Evolutionary conservation across 2,113 vertebrate species (phyloP).

Genomic region (Connochaetes taurinus): DNA sequence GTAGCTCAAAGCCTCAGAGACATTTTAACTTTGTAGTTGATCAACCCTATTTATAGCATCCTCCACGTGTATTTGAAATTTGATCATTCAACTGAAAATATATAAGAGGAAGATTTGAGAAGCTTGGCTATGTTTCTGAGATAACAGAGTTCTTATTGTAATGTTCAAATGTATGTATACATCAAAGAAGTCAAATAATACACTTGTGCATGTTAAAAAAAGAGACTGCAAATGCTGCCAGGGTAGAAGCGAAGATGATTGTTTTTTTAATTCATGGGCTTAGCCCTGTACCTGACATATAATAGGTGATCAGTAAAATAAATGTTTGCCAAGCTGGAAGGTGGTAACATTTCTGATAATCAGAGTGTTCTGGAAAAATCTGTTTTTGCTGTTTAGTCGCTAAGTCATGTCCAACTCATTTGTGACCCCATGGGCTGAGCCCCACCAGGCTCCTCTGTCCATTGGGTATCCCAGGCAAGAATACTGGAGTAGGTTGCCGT

Average conservation of each 20-base stretch:
- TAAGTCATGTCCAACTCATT: not conserved
- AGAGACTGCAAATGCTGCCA: not conserved
- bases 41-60: not conserved
- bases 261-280: not conserved
- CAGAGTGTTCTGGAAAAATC: not conserved
- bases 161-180: not conserved
- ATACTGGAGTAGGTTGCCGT: not conserved
- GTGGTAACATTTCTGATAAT: not conserved
- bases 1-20: not conserved
- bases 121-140: not conserved
- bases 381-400: not conserved
- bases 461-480: not conserved
- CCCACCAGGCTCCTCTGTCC: not conserved
- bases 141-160: not conserved
- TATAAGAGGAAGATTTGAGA: not conserved
- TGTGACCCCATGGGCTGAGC: not conserved
- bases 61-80: not conserved
- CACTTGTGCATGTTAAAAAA: not conserved
- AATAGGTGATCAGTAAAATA: not conserved
- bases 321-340: not conserved
- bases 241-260: not conserved
- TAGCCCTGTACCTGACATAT: not conserved
- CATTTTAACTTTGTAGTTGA: not conserved
- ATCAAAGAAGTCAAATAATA: not conserved
- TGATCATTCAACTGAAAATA: not conserved